Evolutionary conservation across 2,113 vertebrate genomes (phyloP).

Genomic region (Columba livia): DNA sequence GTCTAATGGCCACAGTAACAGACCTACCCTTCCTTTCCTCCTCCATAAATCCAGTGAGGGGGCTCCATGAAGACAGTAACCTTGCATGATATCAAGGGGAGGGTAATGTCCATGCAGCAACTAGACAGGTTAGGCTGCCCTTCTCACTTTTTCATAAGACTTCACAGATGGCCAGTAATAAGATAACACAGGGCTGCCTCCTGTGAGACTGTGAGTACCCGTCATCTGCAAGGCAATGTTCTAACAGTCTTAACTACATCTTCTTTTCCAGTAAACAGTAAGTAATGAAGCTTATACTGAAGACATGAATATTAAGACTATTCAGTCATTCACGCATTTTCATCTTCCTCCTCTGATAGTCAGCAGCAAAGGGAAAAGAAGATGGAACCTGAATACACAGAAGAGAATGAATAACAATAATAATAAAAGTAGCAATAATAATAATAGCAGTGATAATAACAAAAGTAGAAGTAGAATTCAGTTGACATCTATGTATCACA

Average conservation of each 20-base stretch:
- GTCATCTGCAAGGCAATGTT: neutral
- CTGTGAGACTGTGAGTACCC: neutral
- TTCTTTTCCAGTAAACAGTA: neutral
- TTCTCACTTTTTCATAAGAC: neutral
- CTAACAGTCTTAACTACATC: neutral
- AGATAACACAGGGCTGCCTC: neutral
- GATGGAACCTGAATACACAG: neutral
- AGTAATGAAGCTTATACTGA: neutral
- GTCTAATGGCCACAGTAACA: neutral
- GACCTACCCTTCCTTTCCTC: neutral
- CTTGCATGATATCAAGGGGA: neutral
- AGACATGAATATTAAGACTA: neutral
- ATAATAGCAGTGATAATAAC: neutral
- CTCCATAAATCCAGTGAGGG: neutral
- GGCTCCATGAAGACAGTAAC: neutral
- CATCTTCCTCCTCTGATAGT: neutral
- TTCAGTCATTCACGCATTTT: neutral
- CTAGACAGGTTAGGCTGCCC: neutral
- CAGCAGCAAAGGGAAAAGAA: neutral
- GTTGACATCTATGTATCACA: neutral
- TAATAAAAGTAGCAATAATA: neutral
- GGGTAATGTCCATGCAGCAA: too few species aligned
- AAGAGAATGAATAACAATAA: neutral
- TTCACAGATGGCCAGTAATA: neutral
- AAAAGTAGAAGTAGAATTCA: neutral